These are phyloP conservation scores for Smithornis capensis DNA, from an alignment of 2,113 vertebrate genomes.

Conservation along the genomic window DNA sequence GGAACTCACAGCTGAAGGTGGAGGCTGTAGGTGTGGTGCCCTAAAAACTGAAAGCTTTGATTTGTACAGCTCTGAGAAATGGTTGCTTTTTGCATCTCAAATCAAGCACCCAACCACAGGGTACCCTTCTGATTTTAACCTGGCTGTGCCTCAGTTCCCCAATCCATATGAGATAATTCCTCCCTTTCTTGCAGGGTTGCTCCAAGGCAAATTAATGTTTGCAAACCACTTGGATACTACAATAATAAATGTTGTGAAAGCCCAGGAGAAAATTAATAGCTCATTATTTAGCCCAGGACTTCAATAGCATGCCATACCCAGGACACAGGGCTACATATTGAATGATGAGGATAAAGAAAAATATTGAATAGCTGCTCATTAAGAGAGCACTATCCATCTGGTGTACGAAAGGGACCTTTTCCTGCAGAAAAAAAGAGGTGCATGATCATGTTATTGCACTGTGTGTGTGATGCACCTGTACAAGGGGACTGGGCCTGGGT, in stretches of 20 bases:
- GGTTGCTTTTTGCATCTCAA: background rate
- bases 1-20: background rate
- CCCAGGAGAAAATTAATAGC: slow-evolving; percentile 69
- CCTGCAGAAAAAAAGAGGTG: background rate
- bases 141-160: background rate
- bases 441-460: background rate
- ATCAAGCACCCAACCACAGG: rapidly evolving
- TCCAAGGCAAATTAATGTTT: slow-evolving; percentile 57
- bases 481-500: background rate
- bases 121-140: background rate
- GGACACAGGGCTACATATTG: slow-evolving; percentile 39
- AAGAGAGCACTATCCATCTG: slow-evolving; percentile 38
- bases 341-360: slow-evolving; percentile 64
- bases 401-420: background rate
- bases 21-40: background rate
- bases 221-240: slow-evolving; percentile 14
- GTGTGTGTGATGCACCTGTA: background rate
- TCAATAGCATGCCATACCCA: slow-evolving; percentile 21
- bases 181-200: background rate
- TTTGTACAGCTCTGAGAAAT: background rate
- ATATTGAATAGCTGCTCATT: slow-evolving; percentile 61
- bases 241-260: slow-evolving; percentile 58
- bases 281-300: slow-evolving; percentile 59
- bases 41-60: background rate
- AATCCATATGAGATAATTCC: background rate